Percentiles rank a stretch among this genome's conserved stretches.
Conservation (phyloP, 35 echinoderm and acorn worm species). For the Heliocidaris erythrogramma region DNA sequence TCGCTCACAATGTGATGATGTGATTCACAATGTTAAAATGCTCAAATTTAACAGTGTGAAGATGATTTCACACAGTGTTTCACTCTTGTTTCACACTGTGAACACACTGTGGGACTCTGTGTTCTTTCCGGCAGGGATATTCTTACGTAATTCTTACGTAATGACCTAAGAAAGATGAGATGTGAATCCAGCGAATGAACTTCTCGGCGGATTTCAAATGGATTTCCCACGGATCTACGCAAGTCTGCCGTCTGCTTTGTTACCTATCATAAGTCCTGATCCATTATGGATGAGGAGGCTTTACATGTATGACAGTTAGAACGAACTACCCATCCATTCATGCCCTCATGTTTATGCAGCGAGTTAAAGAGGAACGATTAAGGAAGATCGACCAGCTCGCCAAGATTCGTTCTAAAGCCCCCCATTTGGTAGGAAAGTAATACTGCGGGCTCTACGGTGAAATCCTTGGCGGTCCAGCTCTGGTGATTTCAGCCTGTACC, state of each 20-base stretch:
- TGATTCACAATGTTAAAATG: no score
- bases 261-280: not conserved
- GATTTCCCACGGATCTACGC: not conserved
- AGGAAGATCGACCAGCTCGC: not conserved
- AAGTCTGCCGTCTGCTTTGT: not conserved
- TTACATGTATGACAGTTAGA: not conserved
- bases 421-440: slow-evolving; percentile 23
- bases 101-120: no score
- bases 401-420: not conserved
- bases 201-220: not conserved
- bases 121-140: no score
- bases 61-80: no score
- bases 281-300: slow-evolving; percentile 37
- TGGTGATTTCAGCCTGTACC: not conserved
- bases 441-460: not conserved
- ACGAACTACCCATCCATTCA: not conserved
- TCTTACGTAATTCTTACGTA: not conserved
- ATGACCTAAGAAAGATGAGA: not conserved
- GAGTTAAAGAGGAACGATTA: slow-evolving; percentile 36
- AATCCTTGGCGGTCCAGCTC: slow-evolving; percentile 5
- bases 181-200: not conserved
- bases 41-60: no score
- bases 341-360: slow-evolving; percentile 41
- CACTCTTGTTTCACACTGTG: no score
- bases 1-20: no score